These are phyloP conservation scores for Ceratina calcarata DNA, from an alignment of 1,140 invertebrate genomes.

Conservation along the genomic window DNA sequence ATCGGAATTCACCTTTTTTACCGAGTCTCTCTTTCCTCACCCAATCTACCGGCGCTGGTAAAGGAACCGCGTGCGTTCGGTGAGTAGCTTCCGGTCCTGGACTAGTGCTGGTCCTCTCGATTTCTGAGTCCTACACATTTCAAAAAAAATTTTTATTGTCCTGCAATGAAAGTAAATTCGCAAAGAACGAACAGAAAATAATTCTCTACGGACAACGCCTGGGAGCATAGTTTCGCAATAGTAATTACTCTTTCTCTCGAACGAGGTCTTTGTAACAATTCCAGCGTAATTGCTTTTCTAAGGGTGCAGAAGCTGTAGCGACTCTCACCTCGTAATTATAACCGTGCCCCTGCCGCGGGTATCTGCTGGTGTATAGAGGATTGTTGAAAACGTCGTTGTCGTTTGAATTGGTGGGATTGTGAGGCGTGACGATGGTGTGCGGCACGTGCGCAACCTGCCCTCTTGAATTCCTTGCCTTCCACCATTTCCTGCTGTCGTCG, in stretches of 20 bases:
- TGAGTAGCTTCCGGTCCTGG: constrained; percentile 78
- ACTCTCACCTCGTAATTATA: constrained; percentile 77
- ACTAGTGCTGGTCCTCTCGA: constrained; percentile 78
- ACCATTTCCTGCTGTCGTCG: constrained; percentile 98
- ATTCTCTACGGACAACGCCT: neutral
- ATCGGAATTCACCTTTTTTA: constrained; percentile 97
- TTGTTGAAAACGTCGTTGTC: constrained; percentile 87
- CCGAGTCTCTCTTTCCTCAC: constrained; percentile 92
- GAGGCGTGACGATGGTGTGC: constrained; percentile 96
- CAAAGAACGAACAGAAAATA: too few relatives aligned
- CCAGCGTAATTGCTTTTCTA: neutral
- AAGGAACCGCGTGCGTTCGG: constrained; percentile 79
- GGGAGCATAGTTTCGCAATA: constrained; percentile 11
- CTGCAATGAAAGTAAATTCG: too few relatives aligned
- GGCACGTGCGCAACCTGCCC: constrained; percentile 96
- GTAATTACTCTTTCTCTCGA: neutral
- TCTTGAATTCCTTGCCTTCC: constrained; percentile 95
- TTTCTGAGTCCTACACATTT: constrained; percentile 78
- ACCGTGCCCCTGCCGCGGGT: constrained; percentile 76
- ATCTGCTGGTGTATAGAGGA: constrained; percentile 84
- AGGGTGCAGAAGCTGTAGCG: neutral
- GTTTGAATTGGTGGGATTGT: constrained; percentile 75
- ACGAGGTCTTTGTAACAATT: constrained; percentile 4
- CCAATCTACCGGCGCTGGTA: constrained; percentile 87
- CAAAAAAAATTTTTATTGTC: neutral